Evolutionary conservation across 2,797 vertebrate species (phyloP), one percentile per base, ranked within the genome.

Genomic region (Parotocinclus haroldoi): DNA sequence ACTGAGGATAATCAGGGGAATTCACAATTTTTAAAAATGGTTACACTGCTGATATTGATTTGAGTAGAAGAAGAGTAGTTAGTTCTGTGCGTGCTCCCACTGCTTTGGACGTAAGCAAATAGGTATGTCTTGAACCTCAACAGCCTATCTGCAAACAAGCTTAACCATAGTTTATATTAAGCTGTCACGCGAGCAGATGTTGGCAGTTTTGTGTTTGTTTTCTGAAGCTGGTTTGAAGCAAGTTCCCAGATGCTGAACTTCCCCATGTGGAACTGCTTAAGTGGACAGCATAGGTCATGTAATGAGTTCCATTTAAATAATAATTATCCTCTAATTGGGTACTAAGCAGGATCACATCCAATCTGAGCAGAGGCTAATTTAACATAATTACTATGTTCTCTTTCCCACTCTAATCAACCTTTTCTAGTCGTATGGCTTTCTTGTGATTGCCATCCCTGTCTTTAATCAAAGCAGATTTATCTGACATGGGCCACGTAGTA

Each of bases 251-350:
- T 74, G 69, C 65, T 59, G 57, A 72, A 70, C 55, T 61, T 46
- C 51, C 44, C 60, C 73, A 75, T 75, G 73, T 79, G 67, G 67
- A 73, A 73, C 66, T 73, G 66, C 65, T 78, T 60, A 76, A 19
- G 64, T 39, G 55, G 66, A 63, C 55, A 59, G 64, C 13, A 39
- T 67, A 9, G 46, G 54, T 62, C 44, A 42, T 59, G 68, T 72
- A 75, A 75, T 58, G 69, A 38, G 48, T 71, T 73, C 67, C 63
- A 46, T 76, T 75, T 63, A 67, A 49, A 50, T 68, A 66, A 73
- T 78, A 78, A 78, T 77, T 77, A 61, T n/a, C 59, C 64, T 69
- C 50, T 77, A 80, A 80, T 77, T 57, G 68, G 68, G 64, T 72
- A 60, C 59, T 68, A 61, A 73, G 66, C 72, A 61, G 66, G 58